phyloP scores from a whole-genome alignment of 2,113 vertebrate species.

The Cyphomyrus discorhynchus region DNA sequence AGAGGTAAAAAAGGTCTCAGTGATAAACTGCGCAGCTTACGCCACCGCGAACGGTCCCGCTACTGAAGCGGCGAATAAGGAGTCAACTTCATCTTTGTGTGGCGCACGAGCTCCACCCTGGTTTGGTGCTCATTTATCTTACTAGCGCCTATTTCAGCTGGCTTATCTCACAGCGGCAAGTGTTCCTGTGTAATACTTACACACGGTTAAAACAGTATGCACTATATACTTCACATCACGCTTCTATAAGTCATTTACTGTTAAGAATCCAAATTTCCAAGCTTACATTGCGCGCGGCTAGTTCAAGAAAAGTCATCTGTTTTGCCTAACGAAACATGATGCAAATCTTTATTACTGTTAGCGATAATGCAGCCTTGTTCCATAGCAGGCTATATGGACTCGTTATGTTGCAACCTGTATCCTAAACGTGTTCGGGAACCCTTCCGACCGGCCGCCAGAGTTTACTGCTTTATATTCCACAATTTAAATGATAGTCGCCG shows the following conservation, averaged over 20 bases:
- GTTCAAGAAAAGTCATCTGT: not conserved
- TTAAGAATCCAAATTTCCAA: not conserved
- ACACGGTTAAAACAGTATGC: not conserved
- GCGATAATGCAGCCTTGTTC: not conserved
- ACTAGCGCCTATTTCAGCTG: not conserved
- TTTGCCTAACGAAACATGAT: not conserved
- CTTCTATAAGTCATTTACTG: not conserved
- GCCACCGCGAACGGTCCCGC: too few species aligned
- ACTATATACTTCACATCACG: not conserved
- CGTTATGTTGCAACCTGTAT: not conserved
- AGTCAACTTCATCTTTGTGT: too few species aligned
- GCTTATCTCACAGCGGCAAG: not conserved
- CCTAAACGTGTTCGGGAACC: not conserved
- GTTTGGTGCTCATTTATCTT: not conserved
- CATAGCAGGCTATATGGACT: not conserved
- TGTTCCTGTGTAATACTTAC: not conserved
- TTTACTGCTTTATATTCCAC: not conserved
- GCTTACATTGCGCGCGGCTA: not conserved
- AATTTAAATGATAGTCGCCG: not conserved
- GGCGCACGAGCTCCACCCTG: not conserved
- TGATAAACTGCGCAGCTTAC: too few species aligned
- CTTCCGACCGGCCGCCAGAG: not conserved
- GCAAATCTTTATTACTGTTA: not conserved
- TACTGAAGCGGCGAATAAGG: too few species aligned
- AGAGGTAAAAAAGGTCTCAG: too few species aligned